Evolutionary conservation across 2,888 invertebrate species (phyloP).

Genomic region (Candidula unifasciata): DNA sequence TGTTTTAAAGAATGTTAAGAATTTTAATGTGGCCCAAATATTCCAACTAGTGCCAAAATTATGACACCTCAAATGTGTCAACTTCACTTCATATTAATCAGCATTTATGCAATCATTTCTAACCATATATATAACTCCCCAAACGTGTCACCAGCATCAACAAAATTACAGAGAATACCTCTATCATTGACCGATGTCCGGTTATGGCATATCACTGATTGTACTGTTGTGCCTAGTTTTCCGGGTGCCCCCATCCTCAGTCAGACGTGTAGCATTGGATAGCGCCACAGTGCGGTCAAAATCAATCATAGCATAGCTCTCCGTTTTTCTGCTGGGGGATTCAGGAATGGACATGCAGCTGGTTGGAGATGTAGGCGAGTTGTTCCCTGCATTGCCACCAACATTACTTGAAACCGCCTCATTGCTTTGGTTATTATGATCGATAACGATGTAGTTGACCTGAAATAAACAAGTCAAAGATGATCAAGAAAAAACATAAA

Average conservation of each 20-base stretch:
- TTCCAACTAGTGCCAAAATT: no score
- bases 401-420: constrained; percentile 54
- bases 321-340: constrained; percentile 69
- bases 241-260: constrained; percentile 82
- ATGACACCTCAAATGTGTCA: no score
- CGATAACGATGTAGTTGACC: constrained; percentile 70
- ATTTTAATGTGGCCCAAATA: no score
- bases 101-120: no score
- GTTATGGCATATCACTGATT: constrained; percentile 59
- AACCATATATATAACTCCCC: no score
- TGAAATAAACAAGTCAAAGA: constrained; percentile 40
- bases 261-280: constrained; percentile 87
- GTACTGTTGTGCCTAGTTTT: constrained; percentile 74
- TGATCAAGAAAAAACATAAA: not conserved
- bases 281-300: constrained; percentile 95
- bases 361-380: constrained; percentile 65
- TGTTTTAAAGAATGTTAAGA: no score
- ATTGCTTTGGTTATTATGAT: constrained; percentile 62
- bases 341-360: constrained; percentile 66
- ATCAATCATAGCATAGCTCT: constrained; percentile 93
- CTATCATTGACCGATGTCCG: no score
- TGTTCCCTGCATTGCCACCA: constrained; percentile 42
- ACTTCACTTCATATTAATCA: no score
- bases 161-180: no score
- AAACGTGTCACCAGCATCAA: no score